Conservation (phyloP, 2,888 invertebrate genomes). For the Diloba caeruleocephala region DNA sequence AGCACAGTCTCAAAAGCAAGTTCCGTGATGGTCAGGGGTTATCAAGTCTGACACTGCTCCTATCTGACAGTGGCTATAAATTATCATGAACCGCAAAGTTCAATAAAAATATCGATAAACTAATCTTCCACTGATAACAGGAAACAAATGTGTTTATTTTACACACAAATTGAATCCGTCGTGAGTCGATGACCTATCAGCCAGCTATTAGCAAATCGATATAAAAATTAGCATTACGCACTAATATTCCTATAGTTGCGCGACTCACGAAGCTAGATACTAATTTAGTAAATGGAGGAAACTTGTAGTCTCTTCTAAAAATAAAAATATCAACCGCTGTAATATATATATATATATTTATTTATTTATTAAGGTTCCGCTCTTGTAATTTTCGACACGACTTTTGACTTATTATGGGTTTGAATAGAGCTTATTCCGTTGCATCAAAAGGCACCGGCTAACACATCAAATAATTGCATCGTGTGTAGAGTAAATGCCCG, state of each 20-base stretch:
- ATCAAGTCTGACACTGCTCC: constrained; percentile 37
- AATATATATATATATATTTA: constrained; percentile 45
- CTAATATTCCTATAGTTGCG: constrained; percentile 59
- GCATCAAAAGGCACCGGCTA: constrained; percentile 38
- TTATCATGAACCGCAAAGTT: constrained; percentile 23
- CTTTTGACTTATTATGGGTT: too few relatives aligned
- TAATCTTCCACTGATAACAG: constrained; percentile 35
- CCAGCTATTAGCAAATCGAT: constrained; percentile 63
- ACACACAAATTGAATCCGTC: constrained; percentile 38
- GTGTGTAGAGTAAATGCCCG: constrained; percentile 52
- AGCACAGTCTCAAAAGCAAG: constrained; percentile 5
- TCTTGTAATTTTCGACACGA: too few relatives aligned
- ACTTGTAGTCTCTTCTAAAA: constrained; percentile 53
- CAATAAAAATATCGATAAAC: constrained; percentile 29
- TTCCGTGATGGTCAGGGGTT: constrained; percentile 26
- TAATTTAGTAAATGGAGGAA: constrained; percentile 64
- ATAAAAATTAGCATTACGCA: constrained; percentile 68
- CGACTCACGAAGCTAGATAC: constrained; percentile 63
- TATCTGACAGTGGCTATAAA: constrained; percentile 20
- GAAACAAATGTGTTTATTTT: constrained; percentile 32
- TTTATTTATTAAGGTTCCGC: constrained; percentile 44
- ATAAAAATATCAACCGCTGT: constrained; percentile 40
- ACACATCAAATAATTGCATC: constrained; percentile 40
- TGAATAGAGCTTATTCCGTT: constrained; percentile 20
- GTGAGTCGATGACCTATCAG: constrained; percentile 63